phyloP scores from a whole-genome alignment of 1,140 invertebrate genomes.

The Drosophila repleta region DNA sequence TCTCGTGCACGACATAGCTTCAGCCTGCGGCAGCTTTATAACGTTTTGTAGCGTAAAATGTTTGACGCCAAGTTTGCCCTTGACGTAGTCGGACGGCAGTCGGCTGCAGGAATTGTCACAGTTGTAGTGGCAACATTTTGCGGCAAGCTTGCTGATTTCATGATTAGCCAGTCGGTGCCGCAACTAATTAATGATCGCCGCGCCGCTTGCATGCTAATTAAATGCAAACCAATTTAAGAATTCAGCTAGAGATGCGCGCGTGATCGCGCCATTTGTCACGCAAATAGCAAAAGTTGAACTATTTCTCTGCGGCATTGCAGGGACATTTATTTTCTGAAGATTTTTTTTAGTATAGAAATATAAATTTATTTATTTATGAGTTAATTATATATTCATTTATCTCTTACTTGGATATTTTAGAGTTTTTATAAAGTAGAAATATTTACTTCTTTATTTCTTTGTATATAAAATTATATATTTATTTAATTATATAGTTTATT shows the following conservation, averaged over 20 bases:
- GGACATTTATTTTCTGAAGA: too few species aligned
- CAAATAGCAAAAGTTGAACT: background rate
- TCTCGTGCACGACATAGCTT: constrained; percentile 64
- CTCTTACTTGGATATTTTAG: too few species aligned
- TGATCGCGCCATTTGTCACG: constrained; percentile 22
- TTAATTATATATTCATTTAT: too few species aligned
- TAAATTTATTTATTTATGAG: too few species aligned
- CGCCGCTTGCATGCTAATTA: constrained; percentile 68
- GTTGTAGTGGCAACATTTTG: constrained; percentile 57
- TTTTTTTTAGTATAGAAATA: too few species aligned
- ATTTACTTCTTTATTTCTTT: too few species aligned
- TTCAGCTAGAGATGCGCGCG: constrained; percentile 39
- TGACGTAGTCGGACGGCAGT: constrained; percentile 28
- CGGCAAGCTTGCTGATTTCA: constrained; percentile 50
- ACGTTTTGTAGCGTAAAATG: constrained; percentile 40
- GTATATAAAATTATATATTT: too few species aligned
- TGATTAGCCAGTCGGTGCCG: constrained; percentile 60
- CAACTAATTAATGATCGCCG: constrained; percentile 71
- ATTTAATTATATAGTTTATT: too few species aligned
- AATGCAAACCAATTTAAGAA: constrained; percentile 49
- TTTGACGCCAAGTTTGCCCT: constrained; percentile 50
- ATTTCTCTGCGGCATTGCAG: background rate
- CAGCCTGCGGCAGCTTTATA: constrained; percentile 38
- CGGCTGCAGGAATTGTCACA: constrained; percentile 51
- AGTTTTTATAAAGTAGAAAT: too few species aligned